Evolutionary conservation across 2,113 vertebrate genomes (phyloP).

Genomic region (Haliaeetus leucogaster): DNA sequence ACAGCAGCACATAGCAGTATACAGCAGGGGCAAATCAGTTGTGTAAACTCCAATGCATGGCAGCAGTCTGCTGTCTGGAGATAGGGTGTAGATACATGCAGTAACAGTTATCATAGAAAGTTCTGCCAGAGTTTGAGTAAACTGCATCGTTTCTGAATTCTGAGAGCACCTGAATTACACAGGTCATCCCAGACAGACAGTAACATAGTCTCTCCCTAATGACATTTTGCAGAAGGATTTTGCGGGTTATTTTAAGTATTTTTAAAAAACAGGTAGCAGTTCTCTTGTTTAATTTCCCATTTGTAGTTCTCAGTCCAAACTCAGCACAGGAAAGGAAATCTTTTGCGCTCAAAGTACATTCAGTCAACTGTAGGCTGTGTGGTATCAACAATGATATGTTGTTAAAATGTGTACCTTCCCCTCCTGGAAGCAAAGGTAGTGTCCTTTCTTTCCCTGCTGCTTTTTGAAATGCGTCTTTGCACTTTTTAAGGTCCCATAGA

Average conservation of each 20-base stretch:
- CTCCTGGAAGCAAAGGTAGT: not conserved
- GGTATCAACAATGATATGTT: rapidly evolving
- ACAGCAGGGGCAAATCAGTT: not conserved
- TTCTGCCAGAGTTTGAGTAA: not conserved
- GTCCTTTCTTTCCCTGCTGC: not conserved
- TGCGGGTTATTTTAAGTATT: not conserved
- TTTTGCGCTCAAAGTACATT: not conserved
- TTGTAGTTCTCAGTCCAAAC: not conserved
- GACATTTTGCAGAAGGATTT: not conserved
- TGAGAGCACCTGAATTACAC: not conserved
- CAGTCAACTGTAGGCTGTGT: not conserved
- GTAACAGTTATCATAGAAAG: not conserved
- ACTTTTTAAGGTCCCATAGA: not conserved
- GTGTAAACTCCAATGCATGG: not conserved
- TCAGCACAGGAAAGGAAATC: not conserved
- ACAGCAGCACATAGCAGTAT: not conserved
- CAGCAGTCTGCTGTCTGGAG: not conserved
- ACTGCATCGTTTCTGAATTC: not conserved
- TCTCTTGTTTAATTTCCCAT: not conserved
- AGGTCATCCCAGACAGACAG: not conserved
- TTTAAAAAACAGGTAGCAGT: not conserved
- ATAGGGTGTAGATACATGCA: not conserved
- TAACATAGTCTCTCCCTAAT: not conserved
- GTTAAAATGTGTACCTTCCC: not conserved
- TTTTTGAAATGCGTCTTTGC: not conserved